Evolutionary conservation across 1,140 invertebrate genomes (phyloP).

Genomic region (Leptestheria dahalacensis): DNA sequence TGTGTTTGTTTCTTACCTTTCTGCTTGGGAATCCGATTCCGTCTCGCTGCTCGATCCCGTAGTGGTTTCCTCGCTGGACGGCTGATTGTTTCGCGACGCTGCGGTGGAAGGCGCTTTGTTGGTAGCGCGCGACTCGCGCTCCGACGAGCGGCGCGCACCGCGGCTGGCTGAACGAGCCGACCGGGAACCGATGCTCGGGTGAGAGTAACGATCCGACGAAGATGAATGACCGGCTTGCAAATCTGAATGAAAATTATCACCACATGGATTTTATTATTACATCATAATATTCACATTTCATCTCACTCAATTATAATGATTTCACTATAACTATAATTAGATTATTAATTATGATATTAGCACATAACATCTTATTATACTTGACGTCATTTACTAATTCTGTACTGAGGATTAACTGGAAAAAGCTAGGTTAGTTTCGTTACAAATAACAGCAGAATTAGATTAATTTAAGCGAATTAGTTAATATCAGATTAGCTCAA

Average conservation of each 20-base stretch:
- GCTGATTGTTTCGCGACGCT: slow-evolving; percentile 1
- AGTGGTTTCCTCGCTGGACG: slow-evolving; percentile 9
- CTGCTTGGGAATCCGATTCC: slow-evolving; percentile 12
- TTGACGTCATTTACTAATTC: too few species aligned
- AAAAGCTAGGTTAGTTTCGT: too few species aligned
- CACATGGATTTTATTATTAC: not conserved
- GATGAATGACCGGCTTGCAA: not conserved
- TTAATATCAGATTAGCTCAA: too few species aligned
- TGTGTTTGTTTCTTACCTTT: too few species aligned
- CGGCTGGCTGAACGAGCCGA: slow-evolving; percentile 1
- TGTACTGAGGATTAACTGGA: too few species aligned
- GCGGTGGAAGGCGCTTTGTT: slow-evolving; percentile 1
- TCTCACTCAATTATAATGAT: not conserved
- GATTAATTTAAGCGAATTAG: too few species aligned
- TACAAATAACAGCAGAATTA: too few species aligned
- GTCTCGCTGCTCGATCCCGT: slow-evolving; percentile 12
- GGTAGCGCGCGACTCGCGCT: not conserved
- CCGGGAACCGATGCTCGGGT: slow-evolving; percentile 12
- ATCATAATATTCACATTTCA: not conserved
- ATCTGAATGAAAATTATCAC: not conserved
- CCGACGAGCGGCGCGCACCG: not conserved
- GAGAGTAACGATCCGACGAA: slow-evolving; percentile 13
- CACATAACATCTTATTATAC: not conserved
- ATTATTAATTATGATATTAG: not conserved
- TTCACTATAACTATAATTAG: not conserved